These are phyloP conservation scores for Bhutanitis thaidina DNA, from an alignment of 2,888 invertebrate genomes.

Conservation along the genomic window DNA sequence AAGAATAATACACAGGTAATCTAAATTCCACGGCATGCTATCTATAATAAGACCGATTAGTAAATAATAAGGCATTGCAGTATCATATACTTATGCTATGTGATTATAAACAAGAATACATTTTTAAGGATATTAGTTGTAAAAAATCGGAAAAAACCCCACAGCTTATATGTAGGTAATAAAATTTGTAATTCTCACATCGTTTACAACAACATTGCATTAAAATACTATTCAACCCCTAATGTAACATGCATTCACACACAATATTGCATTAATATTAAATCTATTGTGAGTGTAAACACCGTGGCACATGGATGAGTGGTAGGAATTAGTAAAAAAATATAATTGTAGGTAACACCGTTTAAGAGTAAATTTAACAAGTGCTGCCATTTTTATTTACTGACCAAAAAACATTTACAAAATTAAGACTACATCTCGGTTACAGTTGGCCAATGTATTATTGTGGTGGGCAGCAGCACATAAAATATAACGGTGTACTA, in stretches of 20 bases:
- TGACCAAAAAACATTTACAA: no score
- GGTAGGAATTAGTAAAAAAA: slow-evolving; percentile 13
- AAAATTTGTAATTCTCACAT: slow-evolving; percentile 15
- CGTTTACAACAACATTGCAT: slow-evolving; percentile 21
- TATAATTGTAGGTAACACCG: slow-evolving; percentile 10
- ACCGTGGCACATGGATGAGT: slow-evolving; percentile 21
- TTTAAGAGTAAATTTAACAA: slow-evolving; percentile 4
- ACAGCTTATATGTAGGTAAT: slow-evolving; percentile 16
- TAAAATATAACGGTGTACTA: no score
- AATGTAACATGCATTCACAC: slow-evolving; percentile 13
- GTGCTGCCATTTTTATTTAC: not conserved
- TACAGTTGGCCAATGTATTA: no score
- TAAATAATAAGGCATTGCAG: no score
- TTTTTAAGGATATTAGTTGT: not conserved
- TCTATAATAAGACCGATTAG: no score
- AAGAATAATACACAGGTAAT: no score
- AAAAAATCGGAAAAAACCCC: not conserved
- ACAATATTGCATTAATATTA: slow-evolving; percentile 9
- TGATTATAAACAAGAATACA: not conserved
- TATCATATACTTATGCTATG: not conserved
- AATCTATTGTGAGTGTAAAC: slow-evolving; percentile 9
- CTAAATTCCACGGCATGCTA: no score
- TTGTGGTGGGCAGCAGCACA: no score
- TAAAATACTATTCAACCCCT: slow-evolving; percentile 16
- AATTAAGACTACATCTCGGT: no score